Base-by-base conservation (phyloP, 2,113 vertebrate genomes). In the Formicarius rufipectus region DNA sequence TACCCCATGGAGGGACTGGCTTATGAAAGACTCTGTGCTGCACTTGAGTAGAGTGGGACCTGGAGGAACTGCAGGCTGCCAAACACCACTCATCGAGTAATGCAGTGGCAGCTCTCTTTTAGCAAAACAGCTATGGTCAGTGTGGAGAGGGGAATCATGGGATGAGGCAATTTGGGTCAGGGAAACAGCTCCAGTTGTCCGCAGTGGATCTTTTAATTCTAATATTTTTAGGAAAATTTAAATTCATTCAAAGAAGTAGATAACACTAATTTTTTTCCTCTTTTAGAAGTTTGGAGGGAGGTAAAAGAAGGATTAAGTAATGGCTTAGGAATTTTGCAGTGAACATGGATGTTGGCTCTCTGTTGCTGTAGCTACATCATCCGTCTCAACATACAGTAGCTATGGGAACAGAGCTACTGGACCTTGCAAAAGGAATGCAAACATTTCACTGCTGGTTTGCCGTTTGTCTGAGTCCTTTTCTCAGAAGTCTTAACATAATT, bases 361-460 rank as follows among this genome's bases (percentile, higher is more conserved):
- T 77, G 87, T 94, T 93, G 83, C 90, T 90, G 84, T 87, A 95
- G 89, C 94, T 95, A 45, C 93, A 81, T 91, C 94, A 75, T 89
- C 62, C 62, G 44, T 92, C 84, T 93, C 87, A 87, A 91, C 87
- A 79, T 89, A 94, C 81, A 93, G 94, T 95, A 97, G 94, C 95
- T 96, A 95, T 96, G 95, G 95, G 92, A 96, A 95, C 95, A 92
- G 82, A 73, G 64, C 92, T 91, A 72, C 75, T 87, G 79, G 68
- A 88, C 83, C 49, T 68, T 95, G 71, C 64, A 86, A 39, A 86
- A 90, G 88, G 93, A 96, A 96, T 93, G 87, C 90, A 96, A 86
- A 93, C 83, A 92, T 83, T 94, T 91, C 59, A 74, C n/a, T 90
- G 55, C 77, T 89, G 56, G 59, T 64, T 82, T 92, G 66, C 83